Conservation (phyloP, 1,140 invertebrate genomes). For the Drosophila miranda region DNA sequence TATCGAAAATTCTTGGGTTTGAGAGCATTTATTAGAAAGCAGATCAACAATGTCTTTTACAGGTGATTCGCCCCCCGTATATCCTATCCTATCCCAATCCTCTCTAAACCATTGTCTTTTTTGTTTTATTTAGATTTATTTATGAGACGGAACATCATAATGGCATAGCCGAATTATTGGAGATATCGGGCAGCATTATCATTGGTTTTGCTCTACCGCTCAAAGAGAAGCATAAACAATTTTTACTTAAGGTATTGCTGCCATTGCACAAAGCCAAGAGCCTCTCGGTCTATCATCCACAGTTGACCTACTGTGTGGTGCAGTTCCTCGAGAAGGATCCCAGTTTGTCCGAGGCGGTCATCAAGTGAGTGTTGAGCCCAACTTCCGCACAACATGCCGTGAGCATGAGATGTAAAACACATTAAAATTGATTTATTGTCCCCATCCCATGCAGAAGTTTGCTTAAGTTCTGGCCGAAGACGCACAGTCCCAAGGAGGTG, state of each 20-base stretch:
- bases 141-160: conserved; percentile 99
- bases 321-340: conserved; percentile 99
- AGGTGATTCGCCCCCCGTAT: conserved; percentile 83
- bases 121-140: conserved; percentile 90
- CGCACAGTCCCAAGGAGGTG: conserved; percentile 98
- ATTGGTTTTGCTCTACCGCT: conserved; percentile 97
- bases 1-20: conserved; percentile 99
- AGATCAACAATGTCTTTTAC: conserved; percentile 99
- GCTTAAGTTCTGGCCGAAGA: conserved; percentile 99
- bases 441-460: conserved; percentile 86
- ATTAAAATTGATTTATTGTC: conserved; percentile 1
- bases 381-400: too few relatives aligned
- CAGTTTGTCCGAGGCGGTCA: conserved; percentile 95
- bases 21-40: conserved; percentile 98
- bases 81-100: background rate
- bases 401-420: background rate
- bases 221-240: conserved; percentile 97
- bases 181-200: conserved; percentile 99
- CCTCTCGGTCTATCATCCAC: conserved; percentile 98
- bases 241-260: conserved; percentile 92
- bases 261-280: conserved; percentile 98
- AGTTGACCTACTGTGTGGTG: conserved; percentile 98
- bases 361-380: conserved; percentile 83
- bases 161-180: conserved; percentile 98
- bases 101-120: background rate